Evolutionary conservation across 2,113 vertebrate species (phyloP), one percentile per base, ranked within the genome.

Genomic region (Regulus satrapa): DNA sequence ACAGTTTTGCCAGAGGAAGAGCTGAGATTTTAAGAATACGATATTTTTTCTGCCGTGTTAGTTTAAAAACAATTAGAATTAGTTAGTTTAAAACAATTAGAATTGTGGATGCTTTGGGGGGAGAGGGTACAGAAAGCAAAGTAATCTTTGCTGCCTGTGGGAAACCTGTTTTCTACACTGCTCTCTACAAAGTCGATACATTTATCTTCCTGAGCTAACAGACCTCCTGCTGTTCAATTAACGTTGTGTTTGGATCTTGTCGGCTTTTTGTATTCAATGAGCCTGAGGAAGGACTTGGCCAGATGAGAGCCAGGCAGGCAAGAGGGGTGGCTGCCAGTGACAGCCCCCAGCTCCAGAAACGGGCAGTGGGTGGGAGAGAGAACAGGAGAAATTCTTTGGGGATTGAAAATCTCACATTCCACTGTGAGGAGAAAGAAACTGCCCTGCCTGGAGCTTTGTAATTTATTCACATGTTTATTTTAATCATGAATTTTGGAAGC

Each of bases 401-500:
- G 32, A n/a, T 56, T 73, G 45, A 88, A 80, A 93, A 90, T 14
- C 64, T 74, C 31, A n/a, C 36, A 32, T 86, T 84, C 34, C 32
- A 29, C 40, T 80, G 48, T 18, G 64, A 74, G 55, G 71, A 91
- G 68, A 78, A 67, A 63, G 56, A 76, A 85, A 40, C 67, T 71
- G 5, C 41, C 72, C 88, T 95, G 67, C 59, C 40, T 69, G 45
- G 72, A 95, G 72, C 88, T 93, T 94, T 88, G 67, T 94, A 67
- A 79, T 91, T 87, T 91, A 84, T 91, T 92, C 49, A 75, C 56
- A 16, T 92, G 81, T 78, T 92, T 95, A 94, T 93, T 96, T 93
- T 93, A 94, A 85, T 89, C 46, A 26, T 36, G 59, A 59, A 43
- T 77, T 85, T 95, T 96, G 95, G 95, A 94, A 71, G 64, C 51